Conservation (phyloP, 1,140 invertebrate genomes). For the Oscheius sp. region DNA sequence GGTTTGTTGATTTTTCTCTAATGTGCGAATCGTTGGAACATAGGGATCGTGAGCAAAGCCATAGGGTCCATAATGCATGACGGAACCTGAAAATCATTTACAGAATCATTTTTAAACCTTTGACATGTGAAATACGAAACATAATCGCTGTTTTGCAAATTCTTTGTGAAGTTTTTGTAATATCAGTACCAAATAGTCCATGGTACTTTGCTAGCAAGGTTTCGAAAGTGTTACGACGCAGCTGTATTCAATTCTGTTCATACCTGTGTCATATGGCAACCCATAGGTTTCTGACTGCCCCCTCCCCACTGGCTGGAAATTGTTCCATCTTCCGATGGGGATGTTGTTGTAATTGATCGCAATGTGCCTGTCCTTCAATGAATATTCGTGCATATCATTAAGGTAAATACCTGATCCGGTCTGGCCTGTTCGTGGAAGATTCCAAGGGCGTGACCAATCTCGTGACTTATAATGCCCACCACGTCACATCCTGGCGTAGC, state of each 20-base stretch:
- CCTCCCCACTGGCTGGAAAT: conserved; percentile 53
- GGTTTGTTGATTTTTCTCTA: conserved; percentile 48
- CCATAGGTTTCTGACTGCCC: conserved; percentile 48
- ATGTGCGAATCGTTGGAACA: conserved; percentile 53
- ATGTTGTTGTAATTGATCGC: conserved; percentile 53
- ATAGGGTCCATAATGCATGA: conserved; percentile 59
- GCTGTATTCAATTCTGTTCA: not conserved
- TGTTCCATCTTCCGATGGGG: conserved; percentile 55
- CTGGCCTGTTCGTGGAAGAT: conserved; percentile 57
- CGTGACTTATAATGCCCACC: conserved; percentile 59
- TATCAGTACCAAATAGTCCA: not conserved
- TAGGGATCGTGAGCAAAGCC: conserved; percentile 57
- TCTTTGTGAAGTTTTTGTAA: no score
- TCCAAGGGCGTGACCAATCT: conserved; percentile 58
- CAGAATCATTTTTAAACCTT: not conserved
- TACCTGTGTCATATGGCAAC: conserved; percentile 55
- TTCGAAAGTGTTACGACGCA: not conserved
- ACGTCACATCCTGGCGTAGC: conserved; percentile 56
- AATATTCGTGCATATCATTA: not conserved
- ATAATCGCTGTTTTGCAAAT: no score
- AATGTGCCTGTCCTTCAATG: conserved; percentile 38
- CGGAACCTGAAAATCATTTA: conserved; percentile 14
- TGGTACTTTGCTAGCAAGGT: not conserved
- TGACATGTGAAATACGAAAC: not conserved
- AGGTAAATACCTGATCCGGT: conserved; percentile 47